Percentiles rank a stretch among this genome's conserved stretches.
phyloP scores from a whole-genome alignment of 2,113 vertebrate genomes.

The Probosciger aterrimus region DNA sequence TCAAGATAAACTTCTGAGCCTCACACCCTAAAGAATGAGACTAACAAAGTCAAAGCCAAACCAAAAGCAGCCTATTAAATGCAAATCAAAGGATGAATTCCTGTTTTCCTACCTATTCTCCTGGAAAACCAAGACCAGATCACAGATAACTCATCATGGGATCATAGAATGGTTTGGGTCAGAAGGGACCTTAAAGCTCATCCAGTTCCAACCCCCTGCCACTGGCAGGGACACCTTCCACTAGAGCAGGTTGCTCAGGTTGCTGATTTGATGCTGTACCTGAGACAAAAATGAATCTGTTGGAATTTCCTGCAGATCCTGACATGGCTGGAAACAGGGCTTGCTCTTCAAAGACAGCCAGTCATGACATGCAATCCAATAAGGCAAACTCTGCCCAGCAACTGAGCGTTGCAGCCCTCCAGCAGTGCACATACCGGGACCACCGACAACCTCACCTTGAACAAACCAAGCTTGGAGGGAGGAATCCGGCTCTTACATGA shows the following conservation, averaged over 20 bases:
- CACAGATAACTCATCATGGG: background rate
- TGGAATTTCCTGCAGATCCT: background rate
- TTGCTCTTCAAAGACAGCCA: background rate
- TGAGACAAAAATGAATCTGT: background rate
- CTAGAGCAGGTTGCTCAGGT: background rate
- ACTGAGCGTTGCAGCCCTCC: background rate
- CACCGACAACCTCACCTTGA: background rate
- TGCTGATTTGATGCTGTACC: background rate
- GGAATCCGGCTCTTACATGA: background rate
- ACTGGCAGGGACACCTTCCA: background rate
- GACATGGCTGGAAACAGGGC: background rate
- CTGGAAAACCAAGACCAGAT: background rate
- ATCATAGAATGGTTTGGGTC: background rate
- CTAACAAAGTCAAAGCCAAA: background rate
- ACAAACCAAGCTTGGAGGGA: background rate
- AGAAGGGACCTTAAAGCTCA: background rate
- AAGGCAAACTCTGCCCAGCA: background rate
- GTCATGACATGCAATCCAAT: background rate
- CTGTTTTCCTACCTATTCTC: background rate
- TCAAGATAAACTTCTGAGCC: background rate
- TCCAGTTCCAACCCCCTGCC: background rate
- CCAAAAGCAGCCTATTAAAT: fast-evolving
- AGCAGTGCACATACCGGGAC: fast-evolving
- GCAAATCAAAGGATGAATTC: background rate
- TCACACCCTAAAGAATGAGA: background rate